Evolutionary conservation across 2,888 invertebrate genomes (phyloP), one percentile per base, ranked within the genome.

Genomic region (Eupithecia vulgata): DNA sequence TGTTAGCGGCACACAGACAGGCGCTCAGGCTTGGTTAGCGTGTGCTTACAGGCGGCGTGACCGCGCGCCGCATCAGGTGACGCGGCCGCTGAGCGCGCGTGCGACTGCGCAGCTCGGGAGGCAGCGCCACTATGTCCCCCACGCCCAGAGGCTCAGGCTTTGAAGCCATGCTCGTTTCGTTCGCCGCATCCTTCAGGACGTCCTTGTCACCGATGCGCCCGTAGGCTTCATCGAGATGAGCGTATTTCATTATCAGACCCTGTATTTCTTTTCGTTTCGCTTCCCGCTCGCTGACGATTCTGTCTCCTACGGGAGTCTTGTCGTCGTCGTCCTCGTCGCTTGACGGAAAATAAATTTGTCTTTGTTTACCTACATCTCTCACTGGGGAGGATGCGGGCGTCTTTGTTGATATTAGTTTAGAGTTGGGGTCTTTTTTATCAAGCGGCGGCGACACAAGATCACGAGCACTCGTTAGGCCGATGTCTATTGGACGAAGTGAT

Each of bases 211-310:
- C 91, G 66, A 93, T 90, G 35, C 95, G 92, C 30, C 95, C 96
- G 88, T 96, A 96, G 73, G 95, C 95, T 83, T 97, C 97, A 82
- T 97, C 97, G 79, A 97, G 92, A 65, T 97, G 97, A 42, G 97
- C 96, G 88, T 98, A 98, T 88, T 97, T 98, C 95, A 96, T 95
- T 76, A 97, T 97, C 74, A 98, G 93, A 82, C 96, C 96, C 87
- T 97, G 97, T 75, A 97, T 97, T 86, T 98, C 98, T 84, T 97
- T 97, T 52, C 98, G 95, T 82, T 96, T 96, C 13, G 97, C 96
- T 87, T 97, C 97, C 64, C 98, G 95, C 80, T 98, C 97, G 79
- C 95, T 95, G 67, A 96, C 90, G 35, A 95, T 94, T 76, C 94
- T 94, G 84, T 96, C 96, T 66, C 92, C 92, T 57, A 94, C 93